A percentile compares a stretch with the other conserved stretches of the same genome.
Conservation (phyloP, 2,113 vertebrate species). For the Nothocercus nigrocapillus region DNA sequence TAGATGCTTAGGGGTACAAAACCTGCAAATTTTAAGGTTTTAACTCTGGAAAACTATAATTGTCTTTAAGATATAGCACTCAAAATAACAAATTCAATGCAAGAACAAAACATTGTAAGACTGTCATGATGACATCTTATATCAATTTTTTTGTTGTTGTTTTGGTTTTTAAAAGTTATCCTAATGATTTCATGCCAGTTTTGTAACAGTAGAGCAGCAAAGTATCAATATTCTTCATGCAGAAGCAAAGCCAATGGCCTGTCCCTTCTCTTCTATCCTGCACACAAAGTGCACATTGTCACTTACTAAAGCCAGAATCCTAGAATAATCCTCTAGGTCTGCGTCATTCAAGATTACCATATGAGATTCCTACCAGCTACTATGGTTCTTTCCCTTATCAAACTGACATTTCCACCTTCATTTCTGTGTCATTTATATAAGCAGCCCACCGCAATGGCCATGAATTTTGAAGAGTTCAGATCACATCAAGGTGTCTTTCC, state of each 20-base stretch:
- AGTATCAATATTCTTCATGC: neutral
- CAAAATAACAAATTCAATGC: neutral
- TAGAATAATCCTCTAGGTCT: conserved; percentile 54
- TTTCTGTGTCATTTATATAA: conserved; percentile 54
- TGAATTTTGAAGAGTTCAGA: conserved; percentile 66
- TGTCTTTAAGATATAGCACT: neutral
- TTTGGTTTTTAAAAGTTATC: neutral
- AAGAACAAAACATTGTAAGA: neutral
- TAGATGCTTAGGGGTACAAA: neutral
- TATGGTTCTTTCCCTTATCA: conserved; percentile 36
- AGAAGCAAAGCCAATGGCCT: neutral
- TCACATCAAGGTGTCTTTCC: conserved; percentile 16
- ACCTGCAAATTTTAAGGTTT: neutral
- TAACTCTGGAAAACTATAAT: neutral
- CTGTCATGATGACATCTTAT: neutral
- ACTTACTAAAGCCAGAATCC: conserved; percentile 62
- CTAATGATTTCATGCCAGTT: neutral
- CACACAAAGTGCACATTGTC: conserved; percentile 59
- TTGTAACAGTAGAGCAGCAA: neutral
- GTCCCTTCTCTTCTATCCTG: conserved; percentile 35
- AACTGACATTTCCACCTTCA: conserved; percentile 74
- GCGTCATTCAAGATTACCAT: neutral
- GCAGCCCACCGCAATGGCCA: neutral
- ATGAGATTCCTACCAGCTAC: neutral
- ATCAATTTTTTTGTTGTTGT: neutral